Evolutionary conservation across 2,113 vertebrate genomes (phyloP), one percentile per base, ranked within the genome.

Genomic region (Nannobrachium achirus): DNA sequence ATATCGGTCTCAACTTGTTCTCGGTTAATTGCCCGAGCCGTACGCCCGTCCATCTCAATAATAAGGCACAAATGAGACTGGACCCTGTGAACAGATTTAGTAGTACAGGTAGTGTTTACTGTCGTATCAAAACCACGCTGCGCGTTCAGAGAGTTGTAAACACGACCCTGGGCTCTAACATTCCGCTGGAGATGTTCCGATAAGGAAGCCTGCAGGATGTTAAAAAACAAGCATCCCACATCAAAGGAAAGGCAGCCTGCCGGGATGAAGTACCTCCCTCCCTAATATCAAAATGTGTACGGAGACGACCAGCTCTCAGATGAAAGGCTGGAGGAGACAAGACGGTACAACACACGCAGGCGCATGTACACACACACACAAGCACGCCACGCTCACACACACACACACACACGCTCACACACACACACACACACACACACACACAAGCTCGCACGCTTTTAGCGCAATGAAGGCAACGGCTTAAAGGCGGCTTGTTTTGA

Each of bases 381-480:
- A 33, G 25, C 25, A 33, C 25, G 25, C 25, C n/a, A n/a, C n/a
- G n/a, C n/a, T n/a, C n/a, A 16, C 81, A 88, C 82, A 83, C 81
- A 76, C 79, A 4, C 3, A 5, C 25, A 33, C 3, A 5, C 25
- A 33, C 25, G 25, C 25, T n/a, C 4, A 0, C 8, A 0, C 14
- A n/a, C 1, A 9, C n/a, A n/a, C n/a, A n/a, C 41, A 20, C 6
- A 48, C 57, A 16, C 81, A 88, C 82, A 83, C 81, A 76, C 79
- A 4, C 3, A 5, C 25, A 33, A 33, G 25, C 25, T 4, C 25
- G 6, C 25, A 33, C 25, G 25, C 25, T 33, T 33, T 33, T 33
- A 33, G 25, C 84, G 71, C 83, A 90, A 89, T 84, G 78, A 83
- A 83, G 82, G 59, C 46, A 78, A 87, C 86, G 85, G 81, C 67